A percentile compares a stretch with the other conserved stretches of the same genome.
Conservation (phyloP, 2,797 vertebrate species). For the Pterois miles region DNA sequence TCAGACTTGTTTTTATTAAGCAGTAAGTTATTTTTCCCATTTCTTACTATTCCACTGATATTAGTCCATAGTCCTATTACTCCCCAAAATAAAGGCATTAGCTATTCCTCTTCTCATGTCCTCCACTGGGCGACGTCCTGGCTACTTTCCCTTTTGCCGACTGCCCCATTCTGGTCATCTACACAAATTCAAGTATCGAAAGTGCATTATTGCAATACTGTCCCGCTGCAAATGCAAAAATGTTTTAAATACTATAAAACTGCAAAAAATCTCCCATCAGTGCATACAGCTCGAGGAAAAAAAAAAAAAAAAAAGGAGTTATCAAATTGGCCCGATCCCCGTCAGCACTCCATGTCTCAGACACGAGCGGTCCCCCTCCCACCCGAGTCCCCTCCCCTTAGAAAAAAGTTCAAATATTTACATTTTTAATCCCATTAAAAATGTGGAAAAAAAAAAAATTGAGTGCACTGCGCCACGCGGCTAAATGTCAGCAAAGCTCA, state of each 20-base stretch:
- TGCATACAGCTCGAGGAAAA: slow-evolving; percentile 80
- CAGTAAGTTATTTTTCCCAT: slow-evolving; percentile 74
- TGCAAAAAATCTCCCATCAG: slow-evolving; percentile 89
- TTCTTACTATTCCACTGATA: slow-evolving; percentile 64
- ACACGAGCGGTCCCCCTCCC: slow-evolving; percentile 62
- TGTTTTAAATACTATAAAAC: slow-evolving; percentile 98
- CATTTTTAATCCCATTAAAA: slow-evolving; percentile 88
- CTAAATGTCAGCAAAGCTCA: slow-evolving; percentile 76
- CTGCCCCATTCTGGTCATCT: slow-evolving; percentile 66
- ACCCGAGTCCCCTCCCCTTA: slow-evolving; percentile 64
- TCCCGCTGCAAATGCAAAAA: slow-evolving; percentile 99
- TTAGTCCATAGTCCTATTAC: slow-evolving; percentile 67
- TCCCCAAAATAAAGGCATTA: slow-evolving; percentile 72
- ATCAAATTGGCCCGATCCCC: slow-evolving; percentile 68
- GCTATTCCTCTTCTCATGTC: slow-evolving; percentile 44
- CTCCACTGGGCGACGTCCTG: slow-evolving; percentile 41
- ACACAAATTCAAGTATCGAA: slow-evolving; percentile 97
- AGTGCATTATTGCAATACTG: slow-evolving; percentile 99
- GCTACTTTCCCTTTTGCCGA: slow-evolving; percentile 67
- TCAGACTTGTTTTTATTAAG: slow-evolving; percentile 83
- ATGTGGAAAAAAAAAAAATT: slow-evolving; percentile 77
- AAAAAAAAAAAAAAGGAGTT: slow-evolving; percentile 62
- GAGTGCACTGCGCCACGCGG: slow-evolving; percentile 69
- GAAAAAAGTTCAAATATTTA: slow-evolving; percentile 85
- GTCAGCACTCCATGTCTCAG: slow-evolving; percentile 72